A percentile compares a stretch with the other conserved stretches of the same genome.
Evolutionary conservation across 2,888 invertebrate genomes (phyloP).

Genomic region (Cryptocephalus primarius): DNA sequence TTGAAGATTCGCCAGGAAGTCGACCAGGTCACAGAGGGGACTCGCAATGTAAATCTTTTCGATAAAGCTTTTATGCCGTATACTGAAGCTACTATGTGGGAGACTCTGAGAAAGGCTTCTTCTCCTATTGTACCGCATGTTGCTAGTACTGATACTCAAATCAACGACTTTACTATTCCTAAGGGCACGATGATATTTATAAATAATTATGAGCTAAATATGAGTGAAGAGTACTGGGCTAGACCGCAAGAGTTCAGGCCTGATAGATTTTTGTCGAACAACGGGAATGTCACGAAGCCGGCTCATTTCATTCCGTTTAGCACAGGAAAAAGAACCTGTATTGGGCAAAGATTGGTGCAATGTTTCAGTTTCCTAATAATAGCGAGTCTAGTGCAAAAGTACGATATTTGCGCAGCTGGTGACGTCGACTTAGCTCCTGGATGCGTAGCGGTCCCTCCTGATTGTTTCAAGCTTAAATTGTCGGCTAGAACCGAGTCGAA

Average conservation of each 20-base stretch:
- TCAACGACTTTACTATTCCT: conserved; percentile 60
- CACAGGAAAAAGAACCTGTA: conserved; percentile 77
- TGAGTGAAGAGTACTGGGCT: conserved; percentile 61
- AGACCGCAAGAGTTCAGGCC: conserved; percentile 64
- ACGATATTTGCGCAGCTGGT: conserved; percentile 50
- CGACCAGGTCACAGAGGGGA: conserved; percentile 45
- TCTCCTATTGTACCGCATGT: conserved; percentile 88
- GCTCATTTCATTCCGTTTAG: conserved; percentile 76
- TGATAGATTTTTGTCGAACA: conserved; percentile 51
- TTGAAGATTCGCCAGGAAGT: conserved; percentile 58
- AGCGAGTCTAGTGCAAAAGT: conserved; percentile 60
- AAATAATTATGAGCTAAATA: conserved; percentile 74
- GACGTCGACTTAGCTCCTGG: conserved; percentile 52
- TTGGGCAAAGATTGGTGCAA: conserved; percentile 70
- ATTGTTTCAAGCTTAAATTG: conserved; percentile 54
- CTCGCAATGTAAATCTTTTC: conserved; percentile 47
- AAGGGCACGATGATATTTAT: conserved; percentile 74
- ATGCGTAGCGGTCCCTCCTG: conserved; percentile 64
- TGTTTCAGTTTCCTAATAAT: conserved; percentile 65
- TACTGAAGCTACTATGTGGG: conserved; percentile 71
- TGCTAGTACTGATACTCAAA: conserved; percentile 62
- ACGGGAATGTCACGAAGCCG: conserved; percentile 42
- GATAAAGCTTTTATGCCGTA: conserved; percentile 63
- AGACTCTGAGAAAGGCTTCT: conserved; percentile 67
- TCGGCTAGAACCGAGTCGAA: conserved; percentile 35